These are phyloP conservation scores for Oceanodroma leucorhoa DNA, from an alignment of 2,797 vertebrate genomes.

Conservation along the genomic window DNA sequence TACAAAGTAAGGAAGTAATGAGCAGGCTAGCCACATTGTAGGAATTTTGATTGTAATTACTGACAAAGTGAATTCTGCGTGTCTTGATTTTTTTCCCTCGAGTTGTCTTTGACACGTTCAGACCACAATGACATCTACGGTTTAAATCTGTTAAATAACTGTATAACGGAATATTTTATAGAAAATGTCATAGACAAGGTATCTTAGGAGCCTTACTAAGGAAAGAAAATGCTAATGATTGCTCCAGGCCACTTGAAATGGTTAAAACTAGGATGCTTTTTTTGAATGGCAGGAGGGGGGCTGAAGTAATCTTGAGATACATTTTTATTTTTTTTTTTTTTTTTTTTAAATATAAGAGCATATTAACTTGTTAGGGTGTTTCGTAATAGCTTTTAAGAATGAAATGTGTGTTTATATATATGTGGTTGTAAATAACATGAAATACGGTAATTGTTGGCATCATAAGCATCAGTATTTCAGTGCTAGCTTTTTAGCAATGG, in stretches of 20 bases:
- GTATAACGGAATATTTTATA: constrained; percentile 83
- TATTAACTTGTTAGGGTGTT: background rate
- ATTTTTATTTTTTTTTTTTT: too few relatives aligned
- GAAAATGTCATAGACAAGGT: constrained; percentile 76
- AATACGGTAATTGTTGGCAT: background rate
- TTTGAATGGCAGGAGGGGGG: background rate
- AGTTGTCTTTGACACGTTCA: constrained; percentile 83
- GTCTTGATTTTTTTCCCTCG: constrained; percentile 70
- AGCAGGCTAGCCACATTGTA: constrained; percentile 81
- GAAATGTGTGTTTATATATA: background rate
- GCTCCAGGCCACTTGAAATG: constrained; percentile 43
- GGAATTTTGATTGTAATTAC: constrained; percentile 87
- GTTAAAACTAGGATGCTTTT: constrained; percentile 23
- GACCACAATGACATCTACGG: constrained; percentile 78
- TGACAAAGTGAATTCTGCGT: constrained; percentile 83
- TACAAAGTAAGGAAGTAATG: constrained; percentile 87
- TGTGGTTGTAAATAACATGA: background rate
- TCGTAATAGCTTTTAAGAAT: background rate
- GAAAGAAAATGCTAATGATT: constrained; percentile 66
- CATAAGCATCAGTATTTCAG: constrained; percentile 4
- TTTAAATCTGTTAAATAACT: constrained; percentile 85
- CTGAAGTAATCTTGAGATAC: background rate
- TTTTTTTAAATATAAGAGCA: background rate
- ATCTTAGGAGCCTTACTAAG: constrained; percentile 68
- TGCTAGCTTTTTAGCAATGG: background rate